Conservation (phyloP, 2,888 invertebrate genomes). For the Xestia rhomboidea region DNA sequence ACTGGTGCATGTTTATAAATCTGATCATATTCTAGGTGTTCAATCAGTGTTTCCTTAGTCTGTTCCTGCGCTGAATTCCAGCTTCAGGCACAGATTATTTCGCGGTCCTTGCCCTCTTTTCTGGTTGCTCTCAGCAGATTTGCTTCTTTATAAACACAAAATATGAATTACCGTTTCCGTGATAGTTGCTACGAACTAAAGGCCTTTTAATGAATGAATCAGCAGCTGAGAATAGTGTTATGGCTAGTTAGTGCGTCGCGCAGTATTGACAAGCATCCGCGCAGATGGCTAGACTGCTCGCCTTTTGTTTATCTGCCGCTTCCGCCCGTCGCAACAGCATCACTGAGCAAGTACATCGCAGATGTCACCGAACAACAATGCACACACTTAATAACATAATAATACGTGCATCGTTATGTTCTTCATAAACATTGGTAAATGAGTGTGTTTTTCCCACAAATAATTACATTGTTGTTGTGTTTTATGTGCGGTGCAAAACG, state of each 20-base stretch:
- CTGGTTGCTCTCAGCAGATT: background rate
- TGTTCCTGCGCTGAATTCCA: background rate
- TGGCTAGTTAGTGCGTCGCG: constrained; percentile 55
- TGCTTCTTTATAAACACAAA: background rate
- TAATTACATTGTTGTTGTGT: constrained; percentile 48
- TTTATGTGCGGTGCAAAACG: constrained; percentile 12
- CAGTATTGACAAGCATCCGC: constrained; percentile 71
- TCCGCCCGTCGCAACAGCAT: constrained; percentile 71
- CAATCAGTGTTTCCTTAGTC: background rate
- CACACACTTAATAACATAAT: constrained; percentile 7
- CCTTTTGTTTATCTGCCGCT: constrained; percentile 80
- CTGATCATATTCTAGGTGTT: background rate
- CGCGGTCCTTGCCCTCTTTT: background rate
- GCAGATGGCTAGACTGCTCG: constrained; percentile 81
- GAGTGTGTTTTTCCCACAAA: constrained; percentile 41
- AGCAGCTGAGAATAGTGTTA: constrained; percentile 47
- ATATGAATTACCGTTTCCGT: background rate
- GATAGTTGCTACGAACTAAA: background rate
- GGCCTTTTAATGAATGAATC: constrained; percentile 14
- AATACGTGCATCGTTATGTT: constrained; percentile 2
- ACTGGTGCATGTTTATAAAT: background rate
- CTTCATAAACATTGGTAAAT: constrained; percentile 27
- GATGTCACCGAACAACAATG: constrained; percentile 17
- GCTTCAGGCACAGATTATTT: background rate
- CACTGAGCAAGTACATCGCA: constrained; percentile 10